Conservation (phyloP, 2,113 vertebrate species). For the Trinectes maculatus region DNA sequence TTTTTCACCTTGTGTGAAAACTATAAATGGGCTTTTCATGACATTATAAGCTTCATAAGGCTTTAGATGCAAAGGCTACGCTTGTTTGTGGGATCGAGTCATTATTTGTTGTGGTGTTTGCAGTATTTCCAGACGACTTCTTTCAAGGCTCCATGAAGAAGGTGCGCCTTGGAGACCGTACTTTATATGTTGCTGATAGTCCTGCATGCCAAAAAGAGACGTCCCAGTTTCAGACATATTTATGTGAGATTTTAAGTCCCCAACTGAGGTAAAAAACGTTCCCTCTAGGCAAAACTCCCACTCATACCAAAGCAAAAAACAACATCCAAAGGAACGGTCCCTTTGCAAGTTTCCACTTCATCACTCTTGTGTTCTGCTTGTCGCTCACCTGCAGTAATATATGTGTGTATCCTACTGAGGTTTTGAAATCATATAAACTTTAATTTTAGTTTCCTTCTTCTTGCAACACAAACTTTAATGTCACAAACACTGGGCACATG, state of each 20-base stretch:
- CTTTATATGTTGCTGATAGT: conserved; percentile 42
- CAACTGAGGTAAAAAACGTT: conserved; percentile 60
- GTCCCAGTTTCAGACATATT: conserved; percentile 78
- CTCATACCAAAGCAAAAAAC: conserved; percentile 65
- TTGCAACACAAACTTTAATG: conserved; percentile 5
- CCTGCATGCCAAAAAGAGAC: conserved; percentile 59
- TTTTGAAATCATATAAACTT: conserved; percentile 20
- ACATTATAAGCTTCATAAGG: too few species aligned
- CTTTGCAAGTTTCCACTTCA: conserved; percentile 52
- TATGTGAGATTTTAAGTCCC: conserved; percentile 62
- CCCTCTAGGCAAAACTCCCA: conserved; percentile 73
- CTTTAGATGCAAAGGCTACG: background rate
- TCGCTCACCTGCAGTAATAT: conserved; percentile 62
- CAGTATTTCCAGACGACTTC: background rate
- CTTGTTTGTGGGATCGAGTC: conserved; percentile 1
- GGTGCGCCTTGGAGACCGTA: conserved; percentile 27
- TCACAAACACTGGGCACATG: conserved; percentile 23
- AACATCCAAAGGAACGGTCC: conserved; percentile 59
- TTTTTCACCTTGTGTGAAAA: conserved; percentile 10
- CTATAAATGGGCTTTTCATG: too few species aligned
- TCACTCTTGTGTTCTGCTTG: conserved; percentile 55
- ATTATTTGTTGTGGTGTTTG: conserved; percentile 11
- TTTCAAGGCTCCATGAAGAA: conserved; percentile 13
- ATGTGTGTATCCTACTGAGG: conserved; percentile 28
- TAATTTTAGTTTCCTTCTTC: conserved; percentile 50